phyloP scores from a whole-genome alignment of 2,797 vertebrate species.

The Synanceia verrucosa region DNA sequence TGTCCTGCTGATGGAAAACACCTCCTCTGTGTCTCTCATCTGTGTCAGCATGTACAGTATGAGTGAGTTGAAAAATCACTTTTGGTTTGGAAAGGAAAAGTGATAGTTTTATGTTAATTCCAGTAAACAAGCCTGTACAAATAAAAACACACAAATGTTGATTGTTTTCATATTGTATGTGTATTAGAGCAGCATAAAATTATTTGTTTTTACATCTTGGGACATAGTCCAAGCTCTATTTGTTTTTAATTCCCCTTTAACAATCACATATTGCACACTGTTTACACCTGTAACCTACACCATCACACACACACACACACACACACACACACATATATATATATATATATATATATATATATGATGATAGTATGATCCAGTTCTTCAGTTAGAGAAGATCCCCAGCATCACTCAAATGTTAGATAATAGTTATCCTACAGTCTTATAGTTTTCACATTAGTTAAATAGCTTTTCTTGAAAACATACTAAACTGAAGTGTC shows the following conservation, averaged over 20 bases:
- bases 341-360: background rate
- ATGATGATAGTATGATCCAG: background rate
- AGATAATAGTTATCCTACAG: too few relatives aligned
- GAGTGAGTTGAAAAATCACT: background rate
- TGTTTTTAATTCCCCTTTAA: background rate
- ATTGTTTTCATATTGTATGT: background rate
- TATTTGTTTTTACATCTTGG: background rate
- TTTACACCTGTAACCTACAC: too few relatives aligned
- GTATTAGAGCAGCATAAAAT: background rate
- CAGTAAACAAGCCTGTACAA: background rate
- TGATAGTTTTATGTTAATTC: background rate
- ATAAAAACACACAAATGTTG: background rate
- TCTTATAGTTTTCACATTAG: too few relatives aligned
- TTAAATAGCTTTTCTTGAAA: too few relatives aligned
- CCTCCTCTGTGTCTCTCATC: background rate
- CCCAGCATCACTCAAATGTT: background rate
- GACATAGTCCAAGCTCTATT: background rate
- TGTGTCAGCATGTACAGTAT: background rate
- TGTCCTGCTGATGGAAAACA: background rate
- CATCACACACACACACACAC: too few relatives aligned
- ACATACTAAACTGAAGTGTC: background rate
- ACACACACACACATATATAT: too few relatives aligned
- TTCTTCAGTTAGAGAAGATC: background rate
- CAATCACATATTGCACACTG: too few relatives aligned
- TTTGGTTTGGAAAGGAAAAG: slow-evolving; percentile 1